Evolutionary conservation across 2,888 invertebrate genomes (phyloP).

Genomic region (Melanophora roralis): DNA sequence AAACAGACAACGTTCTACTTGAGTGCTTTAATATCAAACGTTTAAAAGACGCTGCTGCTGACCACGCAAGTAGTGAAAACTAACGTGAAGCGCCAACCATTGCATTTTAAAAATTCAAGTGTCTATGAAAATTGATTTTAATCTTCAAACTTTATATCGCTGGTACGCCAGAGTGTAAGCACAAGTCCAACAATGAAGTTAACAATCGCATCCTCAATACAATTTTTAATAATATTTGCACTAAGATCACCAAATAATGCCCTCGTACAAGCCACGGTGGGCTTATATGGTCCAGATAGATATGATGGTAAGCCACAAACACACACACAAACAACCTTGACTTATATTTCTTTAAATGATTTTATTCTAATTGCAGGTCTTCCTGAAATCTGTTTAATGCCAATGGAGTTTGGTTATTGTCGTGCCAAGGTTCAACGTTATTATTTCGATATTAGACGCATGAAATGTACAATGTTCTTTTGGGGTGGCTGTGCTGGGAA

Average conservation of each 20-base stretch:
- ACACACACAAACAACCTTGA: not conserved
- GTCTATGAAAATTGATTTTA: slow-evolving; percentile 6
- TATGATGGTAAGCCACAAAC: slow-evolving; percentile 59
- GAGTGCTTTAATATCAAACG: slow-evolving; percentile 32
- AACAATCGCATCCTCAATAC: slow-evolving; percentile 26
- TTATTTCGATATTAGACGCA: slow-evolving; percentile 81
- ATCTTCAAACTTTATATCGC: slow-evolving; percentile 8
- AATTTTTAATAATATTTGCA: slow-evolving; percentile 44
- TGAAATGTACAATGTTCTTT: slow-evolving; percentile 82
- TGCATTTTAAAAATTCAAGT: not conserved
- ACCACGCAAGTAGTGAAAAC: slow-evolving; percentile 58
- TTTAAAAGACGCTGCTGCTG: slow-evolving; percentile 40
- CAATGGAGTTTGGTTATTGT: slow-evolving; percentile 85
- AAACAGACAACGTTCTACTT: slow-evolving; percentile 48
- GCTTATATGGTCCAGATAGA: slow-evolving; percentile 64
- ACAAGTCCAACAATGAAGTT: slow-evolving; percentile 34
- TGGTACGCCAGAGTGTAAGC: slow-evolving; percentile 24
- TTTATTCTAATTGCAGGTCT: slow-evolving; percentile 59
- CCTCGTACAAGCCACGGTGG: slow-evolving; percentile 55
- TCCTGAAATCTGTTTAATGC: slow-evolving; percentile 82
- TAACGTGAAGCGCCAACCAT: not conserved
- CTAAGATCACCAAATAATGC: slow-evolving; percentile 8
- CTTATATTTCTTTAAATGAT: not conserved
- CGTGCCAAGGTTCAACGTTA: slow-evolving; percentile 85
- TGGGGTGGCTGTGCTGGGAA: slow-evolving; percentile 87